Evolutionary conservation across 2,797 vertebrate genomes (phyloP).

Genomic region (Rhodeus uyekii): DNA sequence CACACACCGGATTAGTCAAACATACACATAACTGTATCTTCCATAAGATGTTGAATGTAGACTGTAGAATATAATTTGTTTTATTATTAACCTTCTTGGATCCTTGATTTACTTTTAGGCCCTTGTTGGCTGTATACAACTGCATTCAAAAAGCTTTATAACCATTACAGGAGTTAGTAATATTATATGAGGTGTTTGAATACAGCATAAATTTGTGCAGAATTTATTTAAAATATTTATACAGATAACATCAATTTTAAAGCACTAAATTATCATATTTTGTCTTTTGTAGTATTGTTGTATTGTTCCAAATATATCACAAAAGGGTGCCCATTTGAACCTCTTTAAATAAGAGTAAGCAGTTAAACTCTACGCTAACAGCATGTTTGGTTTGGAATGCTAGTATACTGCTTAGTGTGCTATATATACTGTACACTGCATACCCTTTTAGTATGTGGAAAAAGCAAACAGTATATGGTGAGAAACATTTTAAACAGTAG

Average conservation of each 20-base stretch:
- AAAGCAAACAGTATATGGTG: background rate
- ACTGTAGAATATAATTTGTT: slow-evolving; percentile 38
- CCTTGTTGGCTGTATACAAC: slow-evolving; percentile 23
- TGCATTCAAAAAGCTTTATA: background rate
- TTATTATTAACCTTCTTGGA: slow-evolving; percentile 20
- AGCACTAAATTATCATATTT: background rate
- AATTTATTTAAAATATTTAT: background rate
- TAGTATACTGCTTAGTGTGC: slow-evolving; percentile 1
- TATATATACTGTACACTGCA: slow-evolving; percentile 4
- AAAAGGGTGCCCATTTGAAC: background rate
- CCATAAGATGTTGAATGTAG: slow-evolving; percentile 42
- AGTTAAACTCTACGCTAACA: background rate
- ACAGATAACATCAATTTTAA: background rate
- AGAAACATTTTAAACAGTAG: background rate
- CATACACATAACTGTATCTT: slow-evolving; percentile 31
- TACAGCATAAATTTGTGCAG: background rate
- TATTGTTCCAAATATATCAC: slow-evolving; percentile 1
- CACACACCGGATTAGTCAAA: slow-evolving; percentile 14
- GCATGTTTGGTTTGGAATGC: slow-evolving; percentile 31
- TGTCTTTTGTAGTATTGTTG: slow-evolving; percentile 1
- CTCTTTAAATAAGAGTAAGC: background rate
- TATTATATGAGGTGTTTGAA: background rate
- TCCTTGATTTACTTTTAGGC: background rate
- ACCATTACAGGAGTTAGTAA: background rate
- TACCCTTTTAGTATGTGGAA: slow-evolving; percentile 22